Conservation (phyloP, 2,797 vertebrate genomes). For the Spondyliosoma cantharus region DNA sequence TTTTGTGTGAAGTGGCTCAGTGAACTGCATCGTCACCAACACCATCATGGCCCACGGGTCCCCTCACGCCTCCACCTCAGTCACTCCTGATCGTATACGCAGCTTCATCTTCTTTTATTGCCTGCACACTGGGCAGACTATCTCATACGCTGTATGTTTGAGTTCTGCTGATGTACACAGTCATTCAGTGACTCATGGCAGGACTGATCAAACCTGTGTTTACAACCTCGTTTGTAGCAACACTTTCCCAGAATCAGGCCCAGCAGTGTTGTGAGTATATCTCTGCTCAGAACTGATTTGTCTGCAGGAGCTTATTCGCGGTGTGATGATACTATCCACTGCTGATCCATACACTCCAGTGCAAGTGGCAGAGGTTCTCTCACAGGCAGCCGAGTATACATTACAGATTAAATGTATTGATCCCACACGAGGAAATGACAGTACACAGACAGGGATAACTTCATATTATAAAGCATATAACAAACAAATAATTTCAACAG, state of each 20-base stretch:
- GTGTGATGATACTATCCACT: background rate
- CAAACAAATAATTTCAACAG: no score
- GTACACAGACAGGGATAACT: background rate
- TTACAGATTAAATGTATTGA: background rate
- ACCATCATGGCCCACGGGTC: no score
- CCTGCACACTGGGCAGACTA: conserved; percentile 1
- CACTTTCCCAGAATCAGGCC: conserved; percentile 35
- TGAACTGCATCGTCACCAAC: no score
- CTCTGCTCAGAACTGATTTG: conserved; percentile 4
- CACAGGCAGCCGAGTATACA: no score
- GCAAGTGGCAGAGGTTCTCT: no score
- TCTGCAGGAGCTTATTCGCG: conserved; percentile 25
- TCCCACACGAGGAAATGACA: background rate
- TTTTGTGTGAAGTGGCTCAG: no score
- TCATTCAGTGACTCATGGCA: conserved; percentile 56
- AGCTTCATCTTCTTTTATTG: background rate
- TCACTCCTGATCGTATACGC: background rate
- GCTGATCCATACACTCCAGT: background rate
- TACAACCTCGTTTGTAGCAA: conserved; percentile 33
- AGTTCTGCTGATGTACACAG: conserved; percentile 6
- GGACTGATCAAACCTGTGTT: conserved; percentile 17
- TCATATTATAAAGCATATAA: background rate
- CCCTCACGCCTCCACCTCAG: no score
- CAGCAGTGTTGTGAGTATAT: background rate
- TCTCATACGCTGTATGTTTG: background rate